A percentile compares a stretch with the other conserved stretches of the same genome.
Conservation (phyloP, 2,113 vertebrate species). For the Leptocoma aspasia region DNA sequence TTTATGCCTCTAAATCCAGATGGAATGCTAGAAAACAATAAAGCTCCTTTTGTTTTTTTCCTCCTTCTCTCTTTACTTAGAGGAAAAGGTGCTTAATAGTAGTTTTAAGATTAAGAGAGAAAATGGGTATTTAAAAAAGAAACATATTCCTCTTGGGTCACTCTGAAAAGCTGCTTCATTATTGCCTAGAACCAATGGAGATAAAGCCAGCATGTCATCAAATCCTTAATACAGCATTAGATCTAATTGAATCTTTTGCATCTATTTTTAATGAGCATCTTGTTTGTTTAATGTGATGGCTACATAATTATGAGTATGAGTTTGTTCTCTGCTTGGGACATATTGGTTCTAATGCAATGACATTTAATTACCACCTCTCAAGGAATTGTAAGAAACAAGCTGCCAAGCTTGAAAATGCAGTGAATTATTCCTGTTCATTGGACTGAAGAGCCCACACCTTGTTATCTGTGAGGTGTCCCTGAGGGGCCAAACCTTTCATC, state of each 20-base stretch:
- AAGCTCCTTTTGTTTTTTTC: not conserved
- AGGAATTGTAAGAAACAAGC: not conserved
- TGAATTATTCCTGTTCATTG: not conserved
- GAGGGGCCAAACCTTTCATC: not conserved
- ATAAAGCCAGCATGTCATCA: constrained; percentile 26
- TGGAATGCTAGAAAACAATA: not conserved
- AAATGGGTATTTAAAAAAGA: constrained; percentile 42
- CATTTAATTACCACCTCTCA: constrained; percentile 52
- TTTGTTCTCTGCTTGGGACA: constrained; percentile 52
- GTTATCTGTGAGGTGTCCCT: not conserved
- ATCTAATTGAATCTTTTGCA: constrained; percentile 52
- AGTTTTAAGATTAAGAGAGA: constrained; percentile 5
- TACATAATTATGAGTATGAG: constrained; percentile 27
- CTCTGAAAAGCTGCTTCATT: constrained; percentile 19
- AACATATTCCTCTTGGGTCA: constrained; percentile 38
- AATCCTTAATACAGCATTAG: constrained; percentile 6
- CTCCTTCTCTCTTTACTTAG: not conserved
- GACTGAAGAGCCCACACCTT: not conserved
- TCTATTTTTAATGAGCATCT: constrained; percentile 65
- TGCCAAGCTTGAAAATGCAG: not conserved
- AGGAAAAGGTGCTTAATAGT: not conserved
- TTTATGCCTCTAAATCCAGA: not conserved
- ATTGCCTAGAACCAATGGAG: constrained; percentile 15
- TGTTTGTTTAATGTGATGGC: constrained; percentile 57
- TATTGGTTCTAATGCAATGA: constrained; percentile 2